A percentile compares a stretch with the other conserved stretches of the same genome.
Evolutionary conservation across 2,888 invertebrate species (phyloP).

Genomic region (Tortrix viridana): DNA sequence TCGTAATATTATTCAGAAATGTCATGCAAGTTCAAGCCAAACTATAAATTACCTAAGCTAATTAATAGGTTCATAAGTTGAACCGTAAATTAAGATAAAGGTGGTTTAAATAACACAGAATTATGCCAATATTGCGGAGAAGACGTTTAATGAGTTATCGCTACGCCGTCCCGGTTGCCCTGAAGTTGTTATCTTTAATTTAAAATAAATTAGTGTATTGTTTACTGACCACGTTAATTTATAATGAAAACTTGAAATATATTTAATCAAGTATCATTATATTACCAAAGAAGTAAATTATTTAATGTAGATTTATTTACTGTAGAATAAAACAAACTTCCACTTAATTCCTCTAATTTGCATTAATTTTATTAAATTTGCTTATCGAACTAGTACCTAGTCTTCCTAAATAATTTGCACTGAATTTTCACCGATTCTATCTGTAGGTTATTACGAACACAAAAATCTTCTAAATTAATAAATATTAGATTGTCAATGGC

Average conservation of each 20-base stretch:
- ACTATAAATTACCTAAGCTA: conserved; percentile 48
- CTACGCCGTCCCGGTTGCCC: not conserved
- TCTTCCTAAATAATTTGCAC: too few relatives aligned
- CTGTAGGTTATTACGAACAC: too few relatives aligned
- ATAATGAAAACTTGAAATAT: not conserved
- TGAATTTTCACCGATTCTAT: too few relatives aligned
- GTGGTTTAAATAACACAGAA: conserved; percentile 28
- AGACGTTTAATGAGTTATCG: conserved; percentile 9
- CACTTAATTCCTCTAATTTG: too few relatives aligned
- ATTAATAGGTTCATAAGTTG: conserved; percentile 48
- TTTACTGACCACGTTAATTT: not conserved
- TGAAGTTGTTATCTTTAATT: conserved; percentile 11
- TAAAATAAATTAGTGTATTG: conserved; percentile 6
- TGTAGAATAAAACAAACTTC: too few relatives aligned
- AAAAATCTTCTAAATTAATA: too few relatives aligned
- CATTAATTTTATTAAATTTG: too few relatives aligned
- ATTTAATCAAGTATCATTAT: too few relatives aligned
- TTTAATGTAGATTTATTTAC: too few relatives aligned
- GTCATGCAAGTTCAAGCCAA: conserved; percentile 42
- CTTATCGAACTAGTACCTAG: too few relatives aligned
- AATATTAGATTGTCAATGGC: too few relatives aligned
- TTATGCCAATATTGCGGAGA: conserved; percentile 15
- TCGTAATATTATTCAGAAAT: conserved; percentile 16
- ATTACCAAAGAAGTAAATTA: too few relatives aligned
- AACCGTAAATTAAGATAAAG: conserved; percentile 45